phyloP scores from a whole-genome alignment of 2,888 invertebrate genomes.

The Melangyna quadrimaculata region DNA sequence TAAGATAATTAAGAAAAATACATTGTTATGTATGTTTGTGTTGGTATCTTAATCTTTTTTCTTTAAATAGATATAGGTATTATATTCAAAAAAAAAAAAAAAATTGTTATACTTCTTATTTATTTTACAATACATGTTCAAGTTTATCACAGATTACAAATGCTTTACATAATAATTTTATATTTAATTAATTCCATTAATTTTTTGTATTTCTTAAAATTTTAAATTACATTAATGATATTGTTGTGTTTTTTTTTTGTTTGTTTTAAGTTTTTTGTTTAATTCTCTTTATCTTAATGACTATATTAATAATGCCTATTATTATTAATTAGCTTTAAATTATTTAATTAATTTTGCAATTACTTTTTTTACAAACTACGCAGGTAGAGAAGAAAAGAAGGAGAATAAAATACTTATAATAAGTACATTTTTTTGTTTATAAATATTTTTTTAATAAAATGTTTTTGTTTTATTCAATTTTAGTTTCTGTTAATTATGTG shows the following conservation, averaged over 20 bases:
- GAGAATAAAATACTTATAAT: conserved; percentile 58
- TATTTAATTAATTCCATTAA: conserved; percentile 67
- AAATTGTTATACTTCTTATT: conserved; percentile 64
- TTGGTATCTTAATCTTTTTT: conserved; percentile 28
- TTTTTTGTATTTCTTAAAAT: conserved; percentile 47
- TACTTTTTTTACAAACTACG: conserved; percentile 60
- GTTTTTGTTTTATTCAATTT: neutral
- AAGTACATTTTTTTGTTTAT: conserved; percentile 29
- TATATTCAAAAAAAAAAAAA: conserved; percentile 59
- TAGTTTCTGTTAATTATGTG: conserved; percentile 33
- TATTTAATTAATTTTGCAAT: conserved; percentile 1
- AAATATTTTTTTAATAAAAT: conserved; percentile 29
- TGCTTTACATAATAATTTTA: conserved; percentile 73
- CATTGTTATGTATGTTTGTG: conserved; percentile 58
- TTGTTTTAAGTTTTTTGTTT: conserved; percentile 10
- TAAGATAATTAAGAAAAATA: neutral
- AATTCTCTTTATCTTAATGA: conserved; percentile 58
- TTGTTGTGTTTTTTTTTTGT: conserved; percentile 20
- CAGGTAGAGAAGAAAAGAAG: conserved; percentile 70
- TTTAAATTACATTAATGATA: conserved; percentile 65
- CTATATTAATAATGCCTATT: conserved; percentile 62
- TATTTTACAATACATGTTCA: conserved; percentile 72
- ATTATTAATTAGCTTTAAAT: conserved; percentile 44
- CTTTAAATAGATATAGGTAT: conserved; percentile 42
- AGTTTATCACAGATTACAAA: conserved; percentile 76